These are phyloP conservation scores for Neodiprion fabricii DNA, from an alignment of 1,140 invertebrate species.

Conservation along the genomic window DNA sequence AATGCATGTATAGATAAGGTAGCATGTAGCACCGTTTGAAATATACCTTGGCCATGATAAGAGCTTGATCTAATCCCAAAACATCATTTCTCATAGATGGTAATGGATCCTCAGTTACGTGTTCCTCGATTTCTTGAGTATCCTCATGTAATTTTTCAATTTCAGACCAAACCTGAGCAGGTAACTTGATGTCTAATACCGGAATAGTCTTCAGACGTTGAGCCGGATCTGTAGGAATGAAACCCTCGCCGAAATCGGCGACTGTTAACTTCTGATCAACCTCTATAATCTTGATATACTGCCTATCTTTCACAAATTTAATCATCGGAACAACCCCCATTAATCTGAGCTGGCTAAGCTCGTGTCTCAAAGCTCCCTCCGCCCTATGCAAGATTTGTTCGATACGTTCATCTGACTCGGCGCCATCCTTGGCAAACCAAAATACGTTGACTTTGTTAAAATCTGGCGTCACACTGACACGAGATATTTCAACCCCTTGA, in stretches of 20 bases:
- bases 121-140: slow-evolving; percentile 46
- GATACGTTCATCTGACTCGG: slow-evolving; percentile 40
- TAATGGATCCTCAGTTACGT: slow-evolving; percentile 38
- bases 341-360: slow-evolving; percentile 70
- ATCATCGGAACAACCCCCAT: slow-evolving; percentile 77
- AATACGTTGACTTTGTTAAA: slow-evolving; percentile 72
- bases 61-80: slow-evolving; percentile 70
- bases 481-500: slow-evolving; percentile 71
- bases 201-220: slow-evolving; percentile 58
- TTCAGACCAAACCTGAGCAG: slow-evolving; percentile 37
- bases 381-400: slow-evolving; percentile 64
- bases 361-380: slow-evolving; percentile 68
- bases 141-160: slow-evolving; percentile 27
- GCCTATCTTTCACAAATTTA: slow-evolving; percentile 73
- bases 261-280: slow-evolving; percentile 65
- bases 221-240: slow-evolving; percentile 58
- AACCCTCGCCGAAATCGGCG: slow-evolving; percentile 70
- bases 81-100: slow-evolving; percentile 73
- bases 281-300: slow-evolving; percentile 57
- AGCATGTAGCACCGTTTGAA: background rate
- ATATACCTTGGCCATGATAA: slow-evolving; percentile 64
- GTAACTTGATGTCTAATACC: slow-evolving; percentile 59
- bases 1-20: background rate
- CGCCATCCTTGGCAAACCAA: slow-evolving; percentile 67
- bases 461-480: slow-evolving; percentile 70